Conservation (phyloP, 2,888 invertebrate genomes). For the Gandaritis pyraliata region DNA sequence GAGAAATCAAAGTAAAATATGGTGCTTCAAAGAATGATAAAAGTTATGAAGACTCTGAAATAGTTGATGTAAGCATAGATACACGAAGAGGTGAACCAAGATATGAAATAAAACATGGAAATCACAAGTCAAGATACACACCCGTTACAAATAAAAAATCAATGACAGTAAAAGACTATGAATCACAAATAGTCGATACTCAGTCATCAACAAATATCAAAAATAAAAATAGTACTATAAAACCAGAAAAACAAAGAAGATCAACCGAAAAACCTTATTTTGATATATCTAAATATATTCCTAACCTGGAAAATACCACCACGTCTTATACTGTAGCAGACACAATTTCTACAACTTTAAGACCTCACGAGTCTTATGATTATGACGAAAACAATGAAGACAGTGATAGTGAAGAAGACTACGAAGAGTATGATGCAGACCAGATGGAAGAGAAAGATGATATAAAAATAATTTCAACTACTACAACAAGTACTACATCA, state of each 20-base stretch:
- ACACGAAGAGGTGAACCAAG: conserved; percentile 73
- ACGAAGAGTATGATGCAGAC: conserved; percentile 57
- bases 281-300: conserved; percentile 56
- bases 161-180: conserved; percentile 65
- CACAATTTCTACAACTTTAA: conserved; percentile 43
- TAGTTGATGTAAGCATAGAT: conserved; percentile 68
- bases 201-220: conserved; percentile 30
- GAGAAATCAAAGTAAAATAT: conserved; percentile 46
- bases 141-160: conserved; percentile 66
- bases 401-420: conserved; percentile 55
- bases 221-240: conserved; percentile 33
- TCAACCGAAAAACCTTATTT: conserved; percentile 48
- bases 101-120: conserved; percentile 66
- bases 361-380: conserved; percentile 12
- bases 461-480: conserved; percentile 43
- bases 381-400: conserved; percentile 29
- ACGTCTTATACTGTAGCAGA: conserved; percentile 58
- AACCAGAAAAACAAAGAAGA: conserved; percentile 35
- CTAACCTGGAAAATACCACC: conserved; percentile 56
- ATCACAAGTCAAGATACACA: conserved; percentile 68
- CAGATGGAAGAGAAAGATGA: conserved; percentile 44
- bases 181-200: conserved; percentile 47
- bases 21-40: conserved; percentile 44
- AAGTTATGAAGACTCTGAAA: conserved; percentile 47
- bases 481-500: conserved; percentile 56